Percentiles rank a stretch among this genome's conserved stretches.
Conservation (phyloP, 2,113 vertebrate genomes). For the Scartelaos histophorus region DNA sequence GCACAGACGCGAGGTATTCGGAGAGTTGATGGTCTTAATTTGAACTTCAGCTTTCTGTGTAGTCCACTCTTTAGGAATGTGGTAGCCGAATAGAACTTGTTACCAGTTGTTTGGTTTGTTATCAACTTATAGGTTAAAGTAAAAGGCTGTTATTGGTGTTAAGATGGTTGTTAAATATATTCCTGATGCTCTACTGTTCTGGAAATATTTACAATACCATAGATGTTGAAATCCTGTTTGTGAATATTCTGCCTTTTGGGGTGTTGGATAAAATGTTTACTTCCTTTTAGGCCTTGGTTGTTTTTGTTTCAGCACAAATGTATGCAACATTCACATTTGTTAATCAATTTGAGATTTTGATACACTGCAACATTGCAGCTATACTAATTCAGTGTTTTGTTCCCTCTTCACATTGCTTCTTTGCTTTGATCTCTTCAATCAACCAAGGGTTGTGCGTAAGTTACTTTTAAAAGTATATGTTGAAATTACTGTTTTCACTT, state of each 20-base stretch:
- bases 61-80: slow-evolving; percentile 65
- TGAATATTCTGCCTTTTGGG: slow-evolving; percentile 59
- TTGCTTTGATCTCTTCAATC: slow-evolving; percentile 58
- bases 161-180: slow-evolving; percentile 58
- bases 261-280: slow-evolving; percentile 46
- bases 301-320: slow-evolving; percentile 33
- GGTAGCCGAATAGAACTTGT: slow-evolving; percentile 55
- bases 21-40: slow-evolving; percentile 60
- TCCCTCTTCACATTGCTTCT: slow-evolving; percentile 41
- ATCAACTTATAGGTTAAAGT: slow-evolving; percentile 46
- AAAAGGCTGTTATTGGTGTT: slow-evolving; percentile 63
- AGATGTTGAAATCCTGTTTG: slow-evolving; percentile 51
- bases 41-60: slow-evolving; percentile 64
- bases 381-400: slow-evolving; percentile 56
- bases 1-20: slow-evolving; percentile 64
- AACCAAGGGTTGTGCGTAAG: slow-evolving; percentile 96
- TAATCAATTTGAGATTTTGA: slow-evolving; percentile 20
- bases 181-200: slow-evolving; percentile 43
- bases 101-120: slow-evolving; percentile 66
- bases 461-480: slow-evolving; percentile 46
- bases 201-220: slow-evolving; percentile 53
- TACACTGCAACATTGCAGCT: slow-evolving; percentile 20
- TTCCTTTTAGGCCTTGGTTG: slow-evolving; percentile 26
- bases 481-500: not conserved
- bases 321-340: slow-evolving; percentile 40